phyloP scores from a whole-genome alignment of 2,888 invertebrate genomes.

The Sinodicranocentrus sp. region DNA sequence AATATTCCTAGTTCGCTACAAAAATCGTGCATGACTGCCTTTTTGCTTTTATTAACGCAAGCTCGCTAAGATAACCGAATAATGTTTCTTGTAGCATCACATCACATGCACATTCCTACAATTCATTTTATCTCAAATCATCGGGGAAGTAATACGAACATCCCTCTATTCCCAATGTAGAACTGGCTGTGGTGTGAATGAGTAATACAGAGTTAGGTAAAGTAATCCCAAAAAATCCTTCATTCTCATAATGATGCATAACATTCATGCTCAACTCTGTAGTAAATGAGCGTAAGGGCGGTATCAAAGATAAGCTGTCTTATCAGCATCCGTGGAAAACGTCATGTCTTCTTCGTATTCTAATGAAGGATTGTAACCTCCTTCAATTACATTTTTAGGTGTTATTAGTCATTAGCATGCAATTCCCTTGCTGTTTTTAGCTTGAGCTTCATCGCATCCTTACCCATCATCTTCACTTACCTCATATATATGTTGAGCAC shows the following conservation, averaged over 20 bases:
- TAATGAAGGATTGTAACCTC: conserved; percentile 52
- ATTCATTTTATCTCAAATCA: conserved; percentile 22
- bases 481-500: no score
- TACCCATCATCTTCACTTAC: no score
- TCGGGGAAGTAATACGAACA: conserved; percentile 5
- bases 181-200: conserved; percentile 32
- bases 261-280: neutral
- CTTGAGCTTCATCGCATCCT: neutral
- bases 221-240: conserved; percentile 40
- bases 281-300: conserved; percentile 54
- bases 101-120: conserved; percentile 11
- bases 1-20: conserved; percentile 2
- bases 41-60: conserved; percentile 6
- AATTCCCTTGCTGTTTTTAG: conserved; percentile 8
- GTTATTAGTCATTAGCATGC: conserved; percentile 65
- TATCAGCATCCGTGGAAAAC: conserved; percentile 57
- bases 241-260: conserved; percentile 30
- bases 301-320: conserved; percentile 54
- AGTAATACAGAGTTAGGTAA: conserved; percentile 18
- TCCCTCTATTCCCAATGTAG: no score
- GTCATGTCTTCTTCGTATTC: conserved; percentile 41
- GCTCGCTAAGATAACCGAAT: no score
- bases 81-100: neutral
- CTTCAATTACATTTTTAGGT: conserved; percentile 57
- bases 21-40: conserved; percentile 27